These are phyloP conservation scores for Arvicanthis niloticus DNA, from an alignment of 2,113 vertebrate genomes.

Conservation along the genomic window DNA sequence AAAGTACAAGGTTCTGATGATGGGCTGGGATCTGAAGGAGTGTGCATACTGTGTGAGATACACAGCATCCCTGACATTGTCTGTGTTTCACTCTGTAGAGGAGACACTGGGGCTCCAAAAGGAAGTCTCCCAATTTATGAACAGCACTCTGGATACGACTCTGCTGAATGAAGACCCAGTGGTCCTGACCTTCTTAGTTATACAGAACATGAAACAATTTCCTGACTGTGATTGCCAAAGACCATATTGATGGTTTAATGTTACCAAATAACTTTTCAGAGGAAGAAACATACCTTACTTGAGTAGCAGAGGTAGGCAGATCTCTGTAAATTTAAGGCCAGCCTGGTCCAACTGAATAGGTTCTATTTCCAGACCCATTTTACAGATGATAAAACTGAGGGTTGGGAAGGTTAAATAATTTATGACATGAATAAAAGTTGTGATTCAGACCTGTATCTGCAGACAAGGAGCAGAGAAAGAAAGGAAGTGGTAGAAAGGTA, in stretches of 20 bases:
- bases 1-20: not conserved
- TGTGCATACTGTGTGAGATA: not conserved
- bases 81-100: not conserved
- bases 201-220: not conserved
- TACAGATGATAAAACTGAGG: slow-evolving; percentile 13
- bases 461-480: not conserved
- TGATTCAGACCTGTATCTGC: not conserved
- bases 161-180: not conserved
- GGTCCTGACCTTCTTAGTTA: not conserved
- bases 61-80: not conserved
- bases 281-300: not conserved
- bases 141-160: not conserved
- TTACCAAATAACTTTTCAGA: not conserved
- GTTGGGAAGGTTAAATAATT: not conserved
- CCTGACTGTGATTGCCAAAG: not conserved
- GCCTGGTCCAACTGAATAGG: not conserved
- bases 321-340: not conserved
- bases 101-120: slow-evolving; percentile 26
- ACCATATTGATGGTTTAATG: not conserved
- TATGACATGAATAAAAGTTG: not conserved
- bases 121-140: not conserved
- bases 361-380: not conserved
- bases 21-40: slow-evolving; percentile 6
- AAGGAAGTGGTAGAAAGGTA: not conserved
- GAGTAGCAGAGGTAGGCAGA: not conserved